A percentile compares a stretch with the other conserved stretches of the same genome.
Evolutionary conservation across 2,113 vertebrate genomes (phyloP).

Genomic region (Centrocercus urophasianus): DNA sequence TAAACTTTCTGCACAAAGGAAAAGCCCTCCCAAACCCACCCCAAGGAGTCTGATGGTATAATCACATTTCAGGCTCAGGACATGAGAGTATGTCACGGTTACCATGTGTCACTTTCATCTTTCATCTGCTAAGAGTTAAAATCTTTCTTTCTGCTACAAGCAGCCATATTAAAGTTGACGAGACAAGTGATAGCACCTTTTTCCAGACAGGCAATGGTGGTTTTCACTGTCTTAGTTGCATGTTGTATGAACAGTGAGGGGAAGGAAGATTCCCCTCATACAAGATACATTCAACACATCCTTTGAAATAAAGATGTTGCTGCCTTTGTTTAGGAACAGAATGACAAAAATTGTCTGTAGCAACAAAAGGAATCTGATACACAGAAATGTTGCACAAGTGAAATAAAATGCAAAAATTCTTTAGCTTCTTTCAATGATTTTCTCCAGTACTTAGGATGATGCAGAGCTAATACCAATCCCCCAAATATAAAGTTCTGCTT

Average conservation of each 20-base stretch:
- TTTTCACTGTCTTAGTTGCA: not conserved
- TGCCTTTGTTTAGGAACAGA: not conserved
- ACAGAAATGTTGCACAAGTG: not conserved
- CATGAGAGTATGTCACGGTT: not conserved
- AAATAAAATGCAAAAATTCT: not conserved
- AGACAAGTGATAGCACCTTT: not conserved
- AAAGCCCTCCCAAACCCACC: not conserved
- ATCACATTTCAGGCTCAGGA: not conserved
- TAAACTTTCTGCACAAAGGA: not conserved
- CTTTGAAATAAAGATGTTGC: not conserved
- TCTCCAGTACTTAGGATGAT: not conserved
- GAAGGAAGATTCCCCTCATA: not conserved
- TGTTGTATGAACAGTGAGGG: not conserved
- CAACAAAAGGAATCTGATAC: not conserved
- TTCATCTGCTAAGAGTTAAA: not conserved
- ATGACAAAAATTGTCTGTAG: not conserved
- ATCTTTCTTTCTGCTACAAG: not conserved
- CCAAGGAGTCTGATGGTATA: not conserved
- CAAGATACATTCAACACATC: not conserved
- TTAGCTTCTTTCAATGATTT: not conserved
- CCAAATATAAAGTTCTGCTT: not conserved
- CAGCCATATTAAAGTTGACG: not conserved
- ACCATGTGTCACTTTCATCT: not conserved
- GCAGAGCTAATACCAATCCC: not conserved
- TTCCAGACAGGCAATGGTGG: not conserved